phyloP scores from a whole-genome alignment of 2,797 vertebrate genomes.

The Ctenosaura bakeri region DNA sequence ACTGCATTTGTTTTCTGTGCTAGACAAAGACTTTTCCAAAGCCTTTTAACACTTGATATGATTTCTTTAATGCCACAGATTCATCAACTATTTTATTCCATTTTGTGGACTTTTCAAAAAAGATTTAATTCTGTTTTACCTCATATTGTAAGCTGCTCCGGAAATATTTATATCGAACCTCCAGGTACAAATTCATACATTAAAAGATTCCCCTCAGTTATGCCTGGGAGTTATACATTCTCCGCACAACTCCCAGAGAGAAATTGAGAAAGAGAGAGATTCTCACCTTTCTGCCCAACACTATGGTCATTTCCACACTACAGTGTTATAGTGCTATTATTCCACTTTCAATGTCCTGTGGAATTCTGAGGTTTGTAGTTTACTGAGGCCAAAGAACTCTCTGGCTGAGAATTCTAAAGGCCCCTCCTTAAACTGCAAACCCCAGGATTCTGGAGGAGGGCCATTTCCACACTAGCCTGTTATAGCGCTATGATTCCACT shows the following conservation, averaged over 20 bases:
- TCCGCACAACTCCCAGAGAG: not conserved
- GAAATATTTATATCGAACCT: not conserved
- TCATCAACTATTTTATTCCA: not conserved
- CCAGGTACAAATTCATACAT: not conserved
- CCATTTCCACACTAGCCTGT: no score
- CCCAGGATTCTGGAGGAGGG: no score
- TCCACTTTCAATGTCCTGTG: no score
- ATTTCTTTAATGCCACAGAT: constrained; percentile 1
- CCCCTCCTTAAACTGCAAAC: no score
- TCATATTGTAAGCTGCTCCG: not conserved
- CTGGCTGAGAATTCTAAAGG: no score
- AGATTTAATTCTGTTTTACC: not conserved
- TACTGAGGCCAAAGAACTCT: no score
- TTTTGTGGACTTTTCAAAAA: not conserved
- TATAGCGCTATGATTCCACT: no score
- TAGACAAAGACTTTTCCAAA: not conserved
- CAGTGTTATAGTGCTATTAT: no score
- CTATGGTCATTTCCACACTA: no score
- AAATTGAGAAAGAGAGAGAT: no score
- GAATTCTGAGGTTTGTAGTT: no score
- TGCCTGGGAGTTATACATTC: not conserved
- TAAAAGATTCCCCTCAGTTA: not conserved
- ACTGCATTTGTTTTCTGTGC: not conserved
- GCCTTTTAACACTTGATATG: not conserved
- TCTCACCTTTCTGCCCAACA: no score